Evolutionary conservation across 1,140 invertebrate species (phyloP), one percentile per base, ranked within the genome.

Genomic region (Halyomorpha halys): DNA sequence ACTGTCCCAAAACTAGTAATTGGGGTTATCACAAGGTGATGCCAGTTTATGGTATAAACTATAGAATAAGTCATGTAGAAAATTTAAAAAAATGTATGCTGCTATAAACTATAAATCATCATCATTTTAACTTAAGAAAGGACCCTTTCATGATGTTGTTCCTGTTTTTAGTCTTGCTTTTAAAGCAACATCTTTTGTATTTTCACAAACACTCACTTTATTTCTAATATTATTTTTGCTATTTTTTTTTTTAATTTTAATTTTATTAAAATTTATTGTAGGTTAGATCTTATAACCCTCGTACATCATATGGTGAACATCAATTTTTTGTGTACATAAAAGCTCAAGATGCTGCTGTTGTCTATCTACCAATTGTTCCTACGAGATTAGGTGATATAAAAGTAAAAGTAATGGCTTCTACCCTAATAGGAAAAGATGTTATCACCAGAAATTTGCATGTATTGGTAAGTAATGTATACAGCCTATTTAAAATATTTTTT

Each of bases 331-430:
- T 96, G 67, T 94, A 89, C 79, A 87, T 96, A 44, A 74, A 80
- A 21, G 82, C 86, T 0, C 89, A 91, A 74, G 88, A 90, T 70
- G 85, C 85, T 0, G 76, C 82, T 16, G 81, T 87, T 44, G 90
- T 97, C 19, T 89, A 96, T 76, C 77, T 97, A 61, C 94, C 95
- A 0, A 87, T 98, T 25, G 91, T 97, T 15, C 86, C 94, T 0
- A 83, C 85, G 21, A 75, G 82, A 27, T 77, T 94, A 6, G 91
- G 93, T 1, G 80, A 87, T 64, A 82, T 97, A 8, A 81, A 84
- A 59, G 83, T 97, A 0, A 86, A 83, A 9, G 78, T 98, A 16
- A 84, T 87, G 71, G 93, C 93, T 5, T 82, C 84, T n/a, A 87
- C 91, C 14, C 80, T 94, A 15, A 83, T 96, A 60, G 92, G 90